A percentile compares a stretch with the other conserved stretches of the same genome.
phyloP scores from a whole-genome alignment of 2,113 vertebrate genomes.

The Orthonyx spaldingii region DNA sequence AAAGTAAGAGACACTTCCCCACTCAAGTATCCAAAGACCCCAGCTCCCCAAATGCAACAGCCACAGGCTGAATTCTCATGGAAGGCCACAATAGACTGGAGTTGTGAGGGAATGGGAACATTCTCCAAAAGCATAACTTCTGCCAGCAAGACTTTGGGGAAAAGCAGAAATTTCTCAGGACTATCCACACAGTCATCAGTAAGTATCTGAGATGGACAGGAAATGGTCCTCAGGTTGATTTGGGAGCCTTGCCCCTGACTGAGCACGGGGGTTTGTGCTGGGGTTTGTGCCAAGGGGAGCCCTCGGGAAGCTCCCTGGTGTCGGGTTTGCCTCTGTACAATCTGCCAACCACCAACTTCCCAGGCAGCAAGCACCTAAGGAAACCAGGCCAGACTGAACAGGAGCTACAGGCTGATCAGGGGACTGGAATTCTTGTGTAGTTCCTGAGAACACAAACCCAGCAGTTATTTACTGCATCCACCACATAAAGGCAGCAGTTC shows the following conservation, averaged over 20 bases:
- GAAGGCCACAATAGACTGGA: not conserved
- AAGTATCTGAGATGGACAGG: not conserved
- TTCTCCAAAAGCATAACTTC: not conserved
- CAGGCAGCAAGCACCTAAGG: not conserved
- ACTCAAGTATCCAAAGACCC: not conserved
- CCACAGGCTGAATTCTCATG: not conserved
- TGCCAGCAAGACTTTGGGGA: not conserved
- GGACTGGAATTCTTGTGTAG: not conserved
- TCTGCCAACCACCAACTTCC: not conserved
- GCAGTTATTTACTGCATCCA: not conserved
- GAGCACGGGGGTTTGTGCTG: not conserved
- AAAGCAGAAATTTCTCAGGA: not conserved
- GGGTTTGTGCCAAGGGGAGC: not conserved
- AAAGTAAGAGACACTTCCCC: not conserved
- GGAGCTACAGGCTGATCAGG: not conserved
- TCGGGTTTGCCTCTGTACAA: not conserved
- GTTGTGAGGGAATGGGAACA: fast-evolving
- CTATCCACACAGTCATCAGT: not conserved
- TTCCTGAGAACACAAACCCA: not conserved
- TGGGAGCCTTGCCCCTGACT: not conserved
- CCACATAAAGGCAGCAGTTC: not conserved
- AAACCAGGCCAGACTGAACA: not conserved
- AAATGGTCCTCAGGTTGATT: not conserved
- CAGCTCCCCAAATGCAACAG: not conserved
- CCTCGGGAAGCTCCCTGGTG: not conserved